Evolutionary conservation across 2,888 invertebrate species (phyloP), one percentile per base, ranked within the genome.

Genomic region (Acrobasis repandana): DNA sequence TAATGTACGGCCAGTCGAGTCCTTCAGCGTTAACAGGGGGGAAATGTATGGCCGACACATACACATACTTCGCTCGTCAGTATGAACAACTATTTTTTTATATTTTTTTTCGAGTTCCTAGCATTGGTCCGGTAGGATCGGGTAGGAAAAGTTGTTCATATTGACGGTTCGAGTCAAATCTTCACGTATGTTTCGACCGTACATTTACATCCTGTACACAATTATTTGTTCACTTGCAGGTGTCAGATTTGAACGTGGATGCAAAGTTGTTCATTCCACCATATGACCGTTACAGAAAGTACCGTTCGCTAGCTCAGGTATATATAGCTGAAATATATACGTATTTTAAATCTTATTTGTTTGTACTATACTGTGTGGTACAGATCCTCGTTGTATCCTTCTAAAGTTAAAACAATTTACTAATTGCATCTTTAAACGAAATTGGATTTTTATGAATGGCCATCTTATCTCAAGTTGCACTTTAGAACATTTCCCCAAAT

Each of bases 251-350:
- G 69, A 85, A 86, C 63, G 85, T 77, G 9, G 82, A 87, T 8
- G 84, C 85, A 1, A 75, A 87, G 67, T 69, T 80, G 64, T 89
- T 87, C 67, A 74, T 88, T 64, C 84, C 88, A n/a, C 90, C 90
- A 0, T 89, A 80, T 71, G 82, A 85, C n/a, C 80, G 89, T 69
- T 88, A 87, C 75, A 77, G 73, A 63, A 80, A 77, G 63, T 90
- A 87, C 67, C 82, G 89, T 18, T 65, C 74, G 9, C 60, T 86
- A 48, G 82, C 80, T 11, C 86, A 88, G 86, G 89, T 89, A 74
- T 56, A 60, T 68, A 67, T 38, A 0, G 18, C 9, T 18, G 15
- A 5, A 16, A 18, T 18, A 48, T 5, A n/a, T 47, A 47, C 1
- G 6, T 10, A 3, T 1, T 48, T 16, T 48, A 3, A 15, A 9